These are phyloP conservation scores for Cancer borealis DNA, from an alignment of 2,888 invertebrate genomes.

Conservation along the genomic window DNA sequence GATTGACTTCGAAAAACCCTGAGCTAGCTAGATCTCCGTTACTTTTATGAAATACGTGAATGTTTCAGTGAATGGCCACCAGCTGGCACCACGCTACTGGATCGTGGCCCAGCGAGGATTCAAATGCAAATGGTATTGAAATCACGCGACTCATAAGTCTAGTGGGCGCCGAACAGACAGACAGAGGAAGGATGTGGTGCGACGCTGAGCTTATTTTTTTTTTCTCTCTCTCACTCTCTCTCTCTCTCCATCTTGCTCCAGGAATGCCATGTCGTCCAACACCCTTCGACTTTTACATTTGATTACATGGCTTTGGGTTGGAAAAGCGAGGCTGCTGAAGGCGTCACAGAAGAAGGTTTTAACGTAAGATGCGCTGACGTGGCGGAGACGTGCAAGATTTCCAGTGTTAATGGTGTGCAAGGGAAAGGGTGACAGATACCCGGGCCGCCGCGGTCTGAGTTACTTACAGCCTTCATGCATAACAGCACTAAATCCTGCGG, in stretches of 20 bases:
- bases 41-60: slow-evolving; percentile 64
- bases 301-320: background rate
- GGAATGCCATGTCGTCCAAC: background rate
- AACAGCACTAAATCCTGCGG: slow-evolving; percentile 50
- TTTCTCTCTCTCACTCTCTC: background rate
- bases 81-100: background rate
- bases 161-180: background rate
- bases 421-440: slow-evolving; percentile 47
- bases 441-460: slow-evolving; percentile 25
- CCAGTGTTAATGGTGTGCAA: slow-evolving; percentile 58
- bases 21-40: slow-evolving; percentile 49
- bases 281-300: background rate
- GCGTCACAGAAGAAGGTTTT: background rate
- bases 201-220: background rate
- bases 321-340: background rate
- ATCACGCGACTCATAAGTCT: slow-evolving; percentile 55
- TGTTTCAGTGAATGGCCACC: slow-evolving; percentile 36
- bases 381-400: slow-evolving; percentile 58
- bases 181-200: slow-evolving; percentile 28
- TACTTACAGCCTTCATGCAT: slow-evolving; percentile 35
- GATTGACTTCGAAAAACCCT: background rate
- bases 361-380: slow-evolving; percentile 48
- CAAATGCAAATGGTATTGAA: slow-evolving; percentile 68
- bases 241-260: background rate
- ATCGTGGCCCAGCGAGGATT: slow-evolving; percentile 49